Conservation (phyloP, 2,113 vertebrate species). For the Gadus macrocephalus region DNA sequence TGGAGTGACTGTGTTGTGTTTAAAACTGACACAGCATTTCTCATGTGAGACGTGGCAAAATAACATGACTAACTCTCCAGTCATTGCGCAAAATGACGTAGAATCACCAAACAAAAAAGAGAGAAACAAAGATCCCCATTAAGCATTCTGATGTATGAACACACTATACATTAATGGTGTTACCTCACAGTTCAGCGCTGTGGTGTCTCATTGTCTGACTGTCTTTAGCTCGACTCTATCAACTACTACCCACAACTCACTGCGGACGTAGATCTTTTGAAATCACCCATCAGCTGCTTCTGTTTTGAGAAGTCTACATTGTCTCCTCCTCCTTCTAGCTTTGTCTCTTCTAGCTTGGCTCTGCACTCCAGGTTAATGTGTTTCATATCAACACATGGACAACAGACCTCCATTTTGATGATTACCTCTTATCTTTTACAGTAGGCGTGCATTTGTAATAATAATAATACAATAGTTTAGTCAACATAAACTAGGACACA, state of each 20-base stretch:
- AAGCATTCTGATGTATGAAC: not conserved
- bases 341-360: slow-evolving; percentile 22
- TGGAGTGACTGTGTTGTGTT: not conserved
- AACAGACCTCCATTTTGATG: no score
- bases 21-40: not conserved
- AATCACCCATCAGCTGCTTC: slow-evolving; percentile 22
- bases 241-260: slow-evolving; percentile 27
- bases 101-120: not conserved
- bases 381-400: not conserved
- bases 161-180: not conserved
- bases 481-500: no score
- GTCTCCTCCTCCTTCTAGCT: slow-evolving; percentile 19
- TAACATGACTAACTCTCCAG: no score
- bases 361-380: slow-evolving; percentile 16
- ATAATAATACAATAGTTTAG: no score
- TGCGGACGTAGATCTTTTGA: slow-evolving; percentile 35
- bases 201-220: not conserved
- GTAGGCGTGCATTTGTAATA: no score
- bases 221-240: not conserved
- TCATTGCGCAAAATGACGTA: no score
- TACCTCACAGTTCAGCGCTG: no score
- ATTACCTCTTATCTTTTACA: no score
- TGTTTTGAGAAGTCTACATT: slow-evolving; percentile 29
- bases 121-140: not conserved
- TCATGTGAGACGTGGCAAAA: not conserved